Percentiles rank a stretch among this genome's conserved stretches.
Conservation (phyloP, 2,113 vertebrate species). For the Falcunculus frontatus region DNA sequence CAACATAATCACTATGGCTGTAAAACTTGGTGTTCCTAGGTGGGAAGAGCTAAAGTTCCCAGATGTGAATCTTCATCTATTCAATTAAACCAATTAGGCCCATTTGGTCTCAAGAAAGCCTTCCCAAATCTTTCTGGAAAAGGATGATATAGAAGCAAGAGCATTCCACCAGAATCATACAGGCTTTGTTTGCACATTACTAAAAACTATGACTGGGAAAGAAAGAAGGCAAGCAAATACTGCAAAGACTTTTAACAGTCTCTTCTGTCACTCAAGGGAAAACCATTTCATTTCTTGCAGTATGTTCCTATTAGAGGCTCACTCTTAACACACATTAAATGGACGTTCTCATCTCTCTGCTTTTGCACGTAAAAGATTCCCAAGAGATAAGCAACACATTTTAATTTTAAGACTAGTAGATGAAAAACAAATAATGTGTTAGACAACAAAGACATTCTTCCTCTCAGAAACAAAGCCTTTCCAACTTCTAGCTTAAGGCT, state of each 20-base stretch:
- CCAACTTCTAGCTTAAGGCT: background rate
- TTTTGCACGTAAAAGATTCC: background rate
- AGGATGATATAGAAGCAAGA: background rate
- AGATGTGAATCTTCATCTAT: background rate
- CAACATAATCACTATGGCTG: background rate
- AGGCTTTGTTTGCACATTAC: background rate
- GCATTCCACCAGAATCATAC: background rate
- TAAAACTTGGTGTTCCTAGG: background rate
- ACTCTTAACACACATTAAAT: background rate
- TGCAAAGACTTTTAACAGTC: background rate
- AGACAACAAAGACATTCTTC: background rate
- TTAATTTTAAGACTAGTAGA: background rate
- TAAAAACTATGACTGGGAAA: background rate
- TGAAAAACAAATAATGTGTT: background rate
- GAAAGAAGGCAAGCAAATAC: background rate
- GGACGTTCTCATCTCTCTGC: background rate
- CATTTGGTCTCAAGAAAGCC: background rate
- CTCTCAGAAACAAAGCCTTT: background rate
- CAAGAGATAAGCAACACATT: conserved; percentile 36
- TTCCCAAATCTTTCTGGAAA: background rate
- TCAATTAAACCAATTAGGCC: background rate
- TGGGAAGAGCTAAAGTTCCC: background rate
- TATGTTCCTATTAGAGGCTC: background rate
- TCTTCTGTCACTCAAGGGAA: background rate
- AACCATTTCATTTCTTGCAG: background rate